These are phyloP conservation scores for Crotophaga sulcirostris DNA, from an alignment of 2,113 vertebrate genomes.

Conservation along the genomic window DNA sequence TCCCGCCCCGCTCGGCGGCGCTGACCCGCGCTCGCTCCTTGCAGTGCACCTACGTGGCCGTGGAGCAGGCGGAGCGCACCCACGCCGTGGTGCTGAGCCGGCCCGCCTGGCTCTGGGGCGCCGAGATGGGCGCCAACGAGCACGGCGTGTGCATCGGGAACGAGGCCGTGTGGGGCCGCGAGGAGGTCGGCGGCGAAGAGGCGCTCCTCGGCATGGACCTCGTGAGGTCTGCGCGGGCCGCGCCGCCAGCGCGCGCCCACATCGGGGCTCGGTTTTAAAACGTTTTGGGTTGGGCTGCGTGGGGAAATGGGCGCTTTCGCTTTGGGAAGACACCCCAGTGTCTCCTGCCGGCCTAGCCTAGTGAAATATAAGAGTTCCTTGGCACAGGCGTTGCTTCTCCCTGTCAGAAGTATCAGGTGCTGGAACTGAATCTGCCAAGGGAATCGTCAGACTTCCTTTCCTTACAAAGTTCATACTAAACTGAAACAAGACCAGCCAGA, in stretches of 20 bases:
- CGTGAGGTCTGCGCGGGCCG: slow-evolving; percentile 79
- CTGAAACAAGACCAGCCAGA: background rate
- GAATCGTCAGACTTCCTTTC: background rate
- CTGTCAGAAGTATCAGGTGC: accelerated
- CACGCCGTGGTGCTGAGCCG: slow-evolving; percentile 89
- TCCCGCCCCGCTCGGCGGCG: background rate
- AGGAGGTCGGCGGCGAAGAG: slow-evolving; percentile 78
- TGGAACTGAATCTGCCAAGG: background rate
- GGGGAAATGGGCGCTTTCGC: background rate
- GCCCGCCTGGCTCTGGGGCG: slow-evolving; percentile 97
- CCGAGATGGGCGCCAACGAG: slow-evolving; percentile 98
- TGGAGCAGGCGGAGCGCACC: slow-evolving; percentile 85
- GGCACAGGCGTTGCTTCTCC: background rate
- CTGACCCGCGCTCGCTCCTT: background rate
- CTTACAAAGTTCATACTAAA: background rate
- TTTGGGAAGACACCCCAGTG: background rate
- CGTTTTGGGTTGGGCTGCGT: accelerated
- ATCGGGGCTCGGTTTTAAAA: too few species aligned
- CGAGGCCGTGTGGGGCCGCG: slow-evolving; percentile 94
- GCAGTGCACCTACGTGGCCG: slow-evolving; percentile 91
- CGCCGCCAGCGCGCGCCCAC: too few species aligned
- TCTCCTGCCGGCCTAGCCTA: background rate
- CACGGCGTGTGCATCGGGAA: slow-evolving; percentile 95
- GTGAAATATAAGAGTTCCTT: background rate
- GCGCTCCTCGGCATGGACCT: slow-evolving; percentile 97